Evolutionary conservation across 2,888 invertebrate genomes (phyloP).

Genomic region (Nymphalis polychloros): DNA sequence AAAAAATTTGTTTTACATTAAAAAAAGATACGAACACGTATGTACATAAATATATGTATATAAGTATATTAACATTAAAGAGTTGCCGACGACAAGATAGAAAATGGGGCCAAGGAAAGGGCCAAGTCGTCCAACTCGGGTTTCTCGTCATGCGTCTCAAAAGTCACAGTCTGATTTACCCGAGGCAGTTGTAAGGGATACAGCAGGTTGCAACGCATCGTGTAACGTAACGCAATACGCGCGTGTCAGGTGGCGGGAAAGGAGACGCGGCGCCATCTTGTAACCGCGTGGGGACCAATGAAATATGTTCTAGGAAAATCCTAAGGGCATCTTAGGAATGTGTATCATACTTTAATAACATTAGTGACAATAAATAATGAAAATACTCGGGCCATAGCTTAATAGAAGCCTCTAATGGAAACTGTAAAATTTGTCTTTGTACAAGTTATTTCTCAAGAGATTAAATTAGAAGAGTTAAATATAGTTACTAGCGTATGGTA

Average conservation of each 20-base stretch:
- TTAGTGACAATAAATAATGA: neutral
- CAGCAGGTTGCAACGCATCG: constrained; percentile 22
- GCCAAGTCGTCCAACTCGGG: constrained; percentile 16
- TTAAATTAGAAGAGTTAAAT: too few species aligned
- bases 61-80: too few species aligned
- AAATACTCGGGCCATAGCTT: neutral
- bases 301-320: constrained; percentile 5
- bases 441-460: too few species aligned
- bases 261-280: constrained; percentile 10
- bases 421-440: too few species aligned
- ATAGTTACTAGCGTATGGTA: too few species aligned
- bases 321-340: too few species aligned
- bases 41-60: too few species aligned
- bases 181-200: constrained; percentile 29
- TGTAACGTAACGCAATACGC: constrained; percentile 17
- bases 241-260: constrained; percentile 12
- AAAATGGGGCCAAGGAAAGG: constrained; percentile 8
- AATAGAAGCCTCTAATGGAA: too few species aligned
- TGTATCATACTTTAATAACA: neutral
- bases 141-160: constrained; percentile 29
- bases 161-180: constrained; percentile 37
- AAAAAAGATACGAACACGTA: too few species aligned
- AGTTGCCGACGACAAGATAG: neutral
- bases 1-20: too few species aligned
- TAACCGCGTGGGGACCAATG: constrained; percentile 2